These are phyloP conservation scores for Enteromius unitaeniatus DNA, from an alignment of 2,797 vertebrate species.

Conservation along the genomic window DNA sequence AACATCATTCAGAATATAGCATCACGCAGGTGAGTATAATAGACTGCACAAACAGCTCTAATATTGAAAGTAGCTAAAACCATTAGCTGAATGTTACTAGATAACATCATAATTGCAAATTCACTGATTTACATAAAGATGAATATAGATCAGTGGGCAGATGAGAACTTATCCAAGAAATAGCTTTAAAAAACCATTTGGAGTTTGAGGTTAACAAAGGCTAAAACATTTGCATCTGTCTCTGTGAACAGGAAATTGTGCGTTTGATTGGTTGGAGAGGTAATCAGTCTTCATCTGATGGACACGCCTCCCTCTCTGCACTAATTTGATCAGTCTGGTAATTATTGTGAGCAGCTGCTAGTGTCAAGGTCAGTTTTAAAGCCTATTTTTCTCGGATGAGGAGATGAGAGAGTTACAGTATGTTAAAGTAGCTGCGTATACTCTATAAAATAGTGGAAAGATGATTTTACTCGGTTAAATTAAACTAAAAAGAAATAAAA, in stretches of 20 bases:
- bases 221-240: not conserved
- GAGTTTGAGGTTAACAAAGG: not conserved
- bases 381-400: not conserved
- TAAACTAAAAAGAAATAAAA: not conserved
- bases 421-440: not conserved
- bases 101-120: too few relatives aligned
- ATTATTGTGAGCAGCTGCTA: constrained; percentile 19
- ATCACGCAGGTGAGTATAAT: not conserved
- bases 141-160: too few relatives aligned
- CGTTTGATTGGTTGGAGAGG: not conserved
- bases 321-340: not conserved
- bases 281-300: not conserved
- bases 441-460: not conserved
- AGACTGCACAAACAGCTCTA: not conserved
- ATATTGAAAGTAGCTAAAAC: too few relatives aligned
- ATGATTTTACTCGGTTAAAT: not conserved
- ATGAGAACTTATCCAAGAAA: too few relatives aligned
- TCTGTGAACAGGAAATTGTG: not conserved
- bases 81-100: too few relatives aligned
- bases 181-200: not conserved
- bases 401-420: not conserved
- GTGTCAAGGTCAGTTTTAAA: not conserved
- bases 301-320: not conserved
- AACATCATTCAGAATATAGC: not conserved
- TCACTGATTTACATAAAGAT: too few relatives aligned